Percentiles rank a stretch among this genome's conserved stretches.
phyloP scores from a whole-genome alignment of 2,113 vertebrate genomes.

The Alethe castanea region DNA sequence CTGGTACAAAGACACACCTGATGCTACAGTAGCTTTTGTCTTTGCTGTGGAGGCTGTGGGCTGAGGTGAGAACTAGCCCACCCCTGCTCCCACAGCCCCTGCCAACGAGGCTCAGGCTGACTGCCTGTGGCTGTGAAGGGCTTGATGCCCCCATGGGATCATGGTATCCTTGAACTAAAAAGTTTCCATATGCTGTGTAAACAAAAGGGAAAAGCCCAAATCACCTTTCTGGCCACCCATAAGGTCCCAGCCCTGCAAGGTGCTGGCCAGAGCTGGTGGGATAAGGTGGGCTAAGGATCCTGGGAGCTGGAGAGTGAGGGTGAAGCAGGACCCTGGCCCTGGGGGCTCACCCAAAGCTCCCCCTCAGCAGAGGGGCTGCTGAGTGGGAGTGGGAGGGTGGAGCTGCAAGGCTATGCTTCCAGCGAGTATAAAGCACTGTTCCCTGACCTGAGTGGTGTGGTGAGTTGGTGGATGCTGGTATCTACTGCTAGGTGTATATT shows the following conservation, averaged over 20 bases:
- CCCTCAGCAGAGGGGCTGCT: background rate
- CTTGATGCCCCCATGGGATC: rapidly evolving
- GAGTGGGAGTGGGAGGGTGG: background rate
- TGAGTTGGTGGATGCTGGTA: background rate
- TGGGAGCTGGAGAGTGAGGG: background rate
- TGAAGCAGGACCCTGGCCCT: rapidly evolving
- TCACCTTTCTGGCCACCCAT: rapidly evolving
- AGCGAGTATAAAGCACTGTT: rapidly evolving
- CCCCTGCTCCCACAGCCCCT: no score
- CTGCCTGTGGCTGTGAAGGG: no score
- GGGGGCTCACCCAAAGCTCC: rapidly evolving
- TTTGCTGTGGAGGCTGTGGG: background rate
- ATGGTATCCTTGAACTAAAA: background rate
- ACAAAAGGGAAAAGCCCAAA: background rate
- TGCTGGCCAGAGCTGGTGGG: rapidly evolving
- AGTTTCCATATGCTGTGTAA: background rate
- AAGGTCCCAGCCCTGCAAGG: background rate
- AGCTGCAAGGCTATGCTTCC: rapidly evolving
- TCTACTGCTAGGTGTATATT: background rate
- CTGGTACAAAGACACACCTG: background rate
- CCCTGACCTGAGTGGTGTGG: rapidly evolving
- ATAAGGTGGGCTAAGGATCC: background rate
- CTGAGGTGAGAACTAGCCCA: background rate
- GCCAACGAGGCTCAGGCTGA: no score
- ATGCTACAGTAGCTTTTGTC: background rate